A percentile compares a stretch with the other conserved stretches of the same genome.
These are phyloP conservation scores for Caenorhabditis auriculariae DNA, from an alignment of 2,888 invertebrate genomes.

Conservation along the genomic window DNA sequence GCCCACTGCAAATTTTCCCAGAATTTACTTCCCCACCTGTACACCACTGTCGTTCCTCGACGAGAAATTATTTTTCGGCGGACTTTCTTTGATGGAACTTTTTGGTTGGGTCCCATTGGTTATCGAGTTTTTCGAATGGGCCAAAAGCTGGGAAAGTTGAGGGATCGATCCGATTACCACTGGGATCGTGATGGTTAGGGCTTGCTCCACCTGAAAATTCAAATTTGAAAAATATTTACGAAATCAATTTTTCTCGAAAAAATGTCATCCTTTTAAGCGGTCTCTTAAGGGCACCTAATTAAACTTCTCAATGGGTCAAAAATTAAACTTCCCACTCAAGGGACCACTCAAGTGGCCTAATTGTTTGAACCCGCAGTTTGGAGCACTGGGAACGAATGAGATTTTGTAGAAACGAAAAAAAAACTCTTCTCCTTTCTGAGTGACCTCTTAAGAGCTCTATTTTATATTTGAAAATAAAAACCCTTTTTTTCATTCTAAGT, in stretches of 20 bases:
- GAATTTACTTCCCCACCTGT: constrained; percentile 9
- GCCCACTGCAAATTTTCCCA: background rate
- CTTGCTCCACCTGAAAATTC: constrained; percentile 36
- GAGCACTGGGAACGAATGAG: too few relatives aligned
- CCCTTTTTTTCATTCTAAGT: too few relatives aligned
- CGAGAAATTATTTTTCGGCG: constrained; percentile 26
- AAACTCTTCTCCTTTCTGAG: too few relatives aligned
- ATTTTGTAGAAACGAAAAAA: too few relatives aligned
- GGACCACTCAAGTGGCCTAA: too few relatives aligned
- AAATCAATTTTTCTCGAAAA: background rate
- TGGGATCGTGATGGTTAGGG: constrained; percentile 42
- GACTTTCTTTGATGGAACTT: constrained; percentile 35
- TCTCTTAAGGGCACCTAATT: too few relatives aligned
- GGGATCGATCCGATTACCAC: constrained; percentile 62
- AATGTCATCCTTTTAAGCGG: background rate
- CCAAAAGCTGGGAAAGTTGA: constrained; percentile 48
- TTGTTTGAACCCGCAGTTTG: too few relatives aligned
- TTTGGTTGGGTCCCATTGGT: constrained; percentile 21
- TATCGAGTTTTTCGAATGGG: constrained; percentile 45
- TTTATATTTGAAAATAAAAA: too few relatives aligned
- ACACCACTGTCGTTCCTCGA: constrained; percentile 26
- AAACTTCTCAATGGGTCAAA: too few relatives aligned
- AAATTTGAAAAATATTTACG: background rate
- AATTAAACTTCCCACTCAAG: too few relatives aligned
- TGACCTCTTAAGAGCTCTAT: too few relatives aligned